phyloP scores from a whole-genome alignment of 2,888 invertebrate genomes.

The Lepidocyrtinus sp. region DNA sequence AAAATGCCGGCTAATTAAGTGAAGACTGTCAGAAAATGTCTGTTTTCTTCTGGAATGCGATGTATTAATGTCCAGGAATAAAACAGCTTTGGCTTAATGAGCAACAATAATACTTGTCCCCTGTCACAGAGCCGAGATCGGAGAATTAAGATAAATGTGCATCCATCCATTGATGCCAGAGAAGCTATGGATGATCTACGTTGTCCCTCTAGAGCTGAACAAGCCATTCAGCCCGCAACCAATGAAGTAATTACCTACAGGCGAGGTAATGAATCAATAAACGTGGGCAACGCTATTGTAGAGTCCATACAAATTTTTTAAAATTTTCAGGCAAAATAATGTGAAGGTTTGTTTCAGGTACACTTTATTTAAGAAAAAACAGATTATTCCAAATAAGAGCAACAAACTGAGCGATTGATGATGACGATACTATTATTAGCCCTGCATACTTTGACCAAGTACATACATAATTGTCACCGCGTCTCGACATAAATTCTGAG shows the following conservation, averaged over 20 bases:
- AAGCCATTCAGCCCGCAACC: conserved; percentile 73
- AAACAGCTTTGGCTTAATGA: background rate
- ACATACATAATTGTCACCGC: too few species aligned
- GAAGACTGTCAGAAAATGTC: background rate
- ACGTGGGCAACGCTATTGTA: background rate
- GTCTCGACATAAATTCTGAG: too few species aligned
- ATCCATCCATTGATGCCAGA: conserved; percentile 66
- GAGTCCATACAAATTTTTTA: too few species aligned
- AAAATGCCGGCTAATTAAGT: background rate
- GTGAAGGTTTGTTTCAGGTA: too few species aligned
- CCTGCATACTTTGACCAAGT: too few species aligned
- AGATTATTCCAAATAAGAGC: too few species aligned
- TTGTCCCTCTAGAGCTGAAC: conserved; percentile 70
- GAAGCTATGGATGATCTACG: conserved; percentile 69
- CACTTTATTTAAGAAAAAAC: too few species aligned
- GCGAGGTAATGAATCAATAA: conserved; percentile 71
- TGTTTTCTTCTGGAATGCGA: too few species aligned
- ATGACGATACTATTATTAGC: too few species aligned
- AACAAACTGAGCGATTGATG: too few species aligned
- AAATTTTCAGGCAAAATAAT: too few species aligned
- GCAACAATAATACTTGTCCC: background rate
- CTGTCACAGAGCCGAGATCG: conserved; percentile 66
- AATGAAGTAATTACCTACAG: conserved; percentile 73
- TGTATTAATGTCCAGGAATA: too few species aligned
- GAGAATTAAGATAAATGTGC: conserved; percentile 66